Evolutionary conservation across 2,113 vertebrate genomes (phyloP).

Genomic region (Bungarus multicinctus): DNA sequence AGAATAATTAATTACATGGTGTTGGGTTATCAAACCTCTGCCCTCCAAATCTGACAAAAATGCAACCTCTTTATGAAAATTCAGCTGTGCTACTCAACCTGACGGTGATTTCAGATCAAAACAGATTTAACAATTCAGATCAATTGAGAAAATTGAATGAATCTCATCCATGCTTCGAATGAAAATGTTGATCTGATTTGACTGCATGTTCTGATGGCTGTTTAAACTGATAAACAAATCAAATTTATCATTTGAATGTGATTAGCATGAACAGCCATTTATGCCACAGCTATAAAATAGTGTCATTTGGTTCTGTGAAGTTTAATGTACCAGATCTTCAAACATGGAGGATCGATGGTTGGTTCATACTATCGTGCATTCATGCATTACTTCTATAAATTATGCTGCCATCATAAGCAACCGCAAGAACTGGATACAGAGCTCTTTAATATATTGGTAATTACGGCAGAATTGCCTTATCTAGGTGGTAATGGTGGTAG

Average conservation of each 20-base stretch:
- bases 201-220: neutral
- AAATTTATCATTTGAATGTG: neutral
- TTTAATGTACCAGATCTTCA: neutral
- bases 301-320: neutral
- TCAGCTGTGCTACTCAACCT: neutral
- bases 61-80: neutral
- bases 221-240: neutral
- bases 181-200: neutral
- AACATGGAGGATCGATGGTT: neutral
- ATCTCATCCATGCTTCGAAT: neutral
- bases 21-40: neutral
- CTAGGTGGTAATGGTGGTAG: neutral
- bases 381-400: neutral
- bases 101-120: neutral
- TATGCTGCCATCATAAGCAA: neutral
- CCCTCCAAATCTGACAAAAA: neutral
- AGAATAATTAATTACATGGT: neutral
- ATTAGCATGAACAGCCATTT: neutral
- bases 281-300: neutral
- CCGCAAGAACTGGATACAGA: neutral
- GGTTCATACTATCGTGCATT: neutral
- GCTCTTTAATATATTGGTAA: neutral
- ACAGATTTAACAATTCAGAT: neutral
- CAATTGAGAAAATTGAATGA: neutral
- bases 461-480: neutral